Evolutionary conservation across 2,888 invertebrate genomes (phyloP), one percentile per base, ranked within the genome.

Genomic region (Hydraecia micacea): DNA sequence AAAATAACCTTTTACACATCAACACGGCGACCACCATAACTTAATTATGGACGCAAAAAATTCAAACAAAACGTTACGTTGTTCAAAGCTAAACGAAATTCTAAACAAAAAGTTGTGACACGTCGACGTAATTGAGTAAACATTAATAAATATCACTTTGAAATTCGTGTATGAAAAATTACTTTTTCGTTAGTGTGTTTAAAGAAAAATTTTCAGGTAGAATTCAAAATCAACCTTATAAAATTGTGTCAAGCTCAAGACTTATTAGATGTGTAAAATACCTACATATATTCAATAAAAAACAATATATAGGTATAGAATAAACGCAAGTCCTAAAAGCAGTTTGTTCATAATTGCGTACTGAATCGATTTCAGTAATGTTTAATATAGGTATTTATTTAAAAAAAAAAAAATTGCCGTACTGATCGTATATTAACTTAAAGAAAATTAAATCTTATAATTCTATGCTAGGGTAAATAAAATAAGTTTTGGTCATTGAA

Each of bases 31-130:
- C 69, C 36, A 75, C 66, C 73, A 49, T 85, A 77, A 80, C 36
- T 72, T 66, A 28, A 82, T 85, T 87, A 82, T n/a, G 11, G n/a
- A n/a, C 58, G 32, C 58, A 77, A 74, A 82, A 83, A 80, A 87
- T 62, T 63, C 68, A 39, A 77, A 82, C 36, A 63, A 52, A 86
- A 75, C 18, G 70, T 77, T 68, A 52, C 82, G 62, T 36, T 78
- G 72, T 77, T 28, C 63, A 18, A 32, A 74, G 77, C 74, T 63
- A 85, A 86, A 79, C 46, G 42, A 80, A 75, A 75, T 77, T 79
- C 49, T 39, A 42, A 70, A 25, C 52, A 76, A 73, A 84, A 73
- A 49, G 11, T 66, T 42, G 62, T 36, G 67, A 74, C 81, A 79
- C 25, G 77, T 62, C 46, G 25, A 67, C 70, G 60, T 84, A 85